Conservation (phyloP, 2,888 invertebrate species). For the Periphyllus acericola region DNA sequence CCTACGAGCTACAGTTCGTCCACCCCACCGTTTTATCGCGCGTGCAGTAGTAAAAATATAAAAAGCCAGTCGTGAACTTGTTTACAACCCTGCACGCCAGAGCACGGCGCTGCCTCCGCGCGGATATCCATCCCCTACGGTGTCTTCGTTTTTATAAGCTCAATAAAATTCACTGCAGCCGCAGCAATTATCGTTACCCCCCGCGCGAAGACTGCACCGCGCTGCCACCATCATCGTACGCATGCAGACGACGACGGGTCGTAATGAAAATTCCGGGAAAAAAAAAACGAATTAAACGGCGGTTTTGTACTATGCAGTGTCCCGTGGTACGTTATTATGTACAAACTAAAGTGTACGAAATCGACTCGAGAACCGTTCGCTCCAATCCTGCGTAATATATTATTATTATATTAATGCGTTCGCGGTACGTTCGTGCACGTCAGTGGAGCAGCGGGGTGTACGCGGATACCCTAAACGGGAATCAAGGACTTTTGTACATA, state of each 20-base stretch:
- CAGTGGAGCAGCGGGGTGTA: too few relatives aligned
- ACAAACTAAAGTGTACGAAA: not conserved
- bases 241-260: not conserved
- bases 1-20: not conserved
- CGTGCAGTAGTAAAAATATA: slow-evolving; percentile 51
- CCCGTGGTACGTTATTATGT: not conserved
- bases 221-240: not conserved
- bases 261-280: slow-evolving; percentile 15
- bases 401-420: too few relatives aligned
- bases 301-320: not conserved
- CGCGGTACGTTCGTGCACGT: too few relatives aligned
- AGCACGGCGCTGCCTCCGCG: not conserved
- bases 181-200: slow-evolving; percentile 38
- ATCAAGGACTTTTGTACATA: too few relatives aligned
- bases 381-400: too few relatives aligned
- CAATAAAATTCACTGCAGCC: slow-evolving; percentile 52
- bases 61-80: slow-evolving; percentile 55
- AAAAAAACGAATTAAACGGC: slow-evolving; percentile 36
- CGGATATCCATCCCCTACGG: not conserved
- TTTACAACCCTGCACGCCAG: slow-evolving; percentile 38
- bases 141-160: slow-evolving; percentile 52
- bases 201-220: not conserved
- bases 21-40: not conserved
- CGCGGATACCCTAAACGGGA: too few relatives aligned
- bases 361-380: not conserved